Percentiles rank a stretch among this genome's conserved stretches.
Evolutionary conservation across 2,113 vertebrate genomes (phyloP).

Genomic region (Emberiza fucata): DNA sequence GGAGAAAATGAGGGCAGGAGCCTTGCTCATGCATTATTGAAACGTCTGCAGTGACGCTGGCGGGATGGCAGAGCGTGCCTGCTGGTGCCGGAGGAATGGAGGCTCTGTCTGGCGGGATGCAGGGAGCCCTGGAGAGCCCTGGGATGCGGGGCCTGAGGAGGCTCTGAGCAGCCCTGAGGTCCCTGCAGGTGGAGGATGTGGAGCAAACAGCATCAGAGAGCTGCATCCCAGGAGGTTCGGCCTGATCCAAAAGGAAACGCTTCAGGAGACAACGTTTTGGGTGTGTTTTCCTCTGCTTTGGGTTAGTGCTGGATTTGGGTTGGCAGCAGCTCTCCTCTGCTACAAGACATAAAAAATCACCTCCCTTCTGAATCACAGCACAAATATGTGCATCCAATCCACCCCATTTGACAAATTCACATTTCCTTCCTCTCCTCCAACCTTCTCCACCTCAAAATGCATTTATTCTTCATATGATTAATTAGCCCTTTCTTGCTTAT

Average conservation of each 20-base stretch:
- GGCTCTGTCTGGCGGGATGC: rapidly evolving
- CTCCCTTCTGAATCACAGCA: neutral
- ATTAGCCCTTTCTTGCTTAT: neutral
- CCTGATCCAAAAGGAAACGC: neutral
- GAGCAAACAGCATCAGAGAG: rapidly evolving
- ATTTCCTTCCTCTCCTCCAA: neutral
- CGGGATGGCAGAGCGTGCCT: neutral
- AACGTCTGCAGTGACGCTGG: neutral
- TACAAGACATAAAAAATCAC: neutral
- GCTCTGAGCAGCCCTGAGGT: neutral
- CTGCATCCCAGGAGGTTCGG: rapidly evolving
- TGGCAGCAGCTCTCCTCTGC: neutral
- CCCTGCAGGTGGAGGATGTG: neutral
- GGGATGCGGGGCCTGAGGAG: neutral
- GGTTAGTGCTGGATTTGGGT: neutral
- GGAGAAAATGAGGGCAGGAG: neutral
- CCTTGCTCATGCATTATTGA: neutral
- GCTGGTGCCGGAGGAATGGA: rapidly evolving
- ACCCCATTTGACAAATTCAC: neutral
- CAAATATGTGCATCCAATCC: neutral
- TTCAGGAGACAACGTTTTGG: neutral
- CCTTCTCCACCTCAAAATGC: neutral
- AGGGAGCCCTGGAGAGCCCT: neutral
- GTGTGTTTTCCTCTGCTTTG: neutral
- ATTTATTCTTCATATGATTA: neutral